These are phyloP conservation scores for Channa maculata DNA, from an alignment of 2,113 vertebrate genomes.

Conservation along the genomic window DNA sequence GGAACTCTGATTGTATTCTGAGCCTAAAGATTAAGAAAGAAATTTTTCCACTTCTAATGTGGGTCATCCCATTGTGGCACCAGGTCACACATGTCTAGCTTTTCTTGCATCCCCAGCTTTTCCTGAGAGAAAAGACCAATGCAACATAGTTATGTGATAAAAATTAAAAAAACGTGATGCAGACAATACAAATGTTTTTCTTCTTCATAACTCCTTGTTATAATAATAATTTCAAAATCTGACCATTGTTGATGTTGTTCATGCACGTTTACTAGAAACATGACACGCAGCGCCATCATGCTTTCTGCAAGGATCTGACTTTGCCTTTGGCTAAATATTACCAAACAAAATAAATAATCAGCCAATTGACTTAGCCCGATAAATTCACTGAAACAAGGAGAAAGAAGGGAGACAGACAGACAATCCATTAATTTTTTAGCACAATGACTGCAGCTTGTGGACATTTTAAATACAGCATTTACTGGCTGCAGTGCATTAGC, in stretches of 20 bases:
- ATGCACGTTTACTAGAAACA: no score
- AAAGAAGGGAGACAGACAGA: conserved; percentile 24
- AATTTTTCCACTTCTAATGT: not conserved
- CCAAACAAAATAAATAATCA: no score
- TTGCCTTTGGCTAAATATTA: not conserved
- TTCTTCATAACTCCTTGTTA: not conserved
- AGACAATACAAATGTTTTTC: not conserved
- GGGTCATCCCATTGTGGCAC: not conserved
- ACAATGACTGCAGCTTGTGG: conserved; percentile 63
- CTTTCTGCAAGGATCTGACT: conserved; percentile 23
- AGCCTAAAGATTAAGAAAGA: conserved; percentile 7
- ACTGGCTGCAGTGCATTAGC: conserved; percentile 75
- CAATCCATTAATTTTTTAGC: conserved; percentile 58
- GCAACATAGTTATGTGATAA: not conserved
- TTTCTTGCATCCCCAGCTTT: no score
- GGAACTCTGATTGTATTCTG: conserved; percentile 6
- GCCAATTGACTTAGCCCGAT: conserved; percentile 36
- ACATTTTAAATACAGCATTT: conserved; percentile 75
- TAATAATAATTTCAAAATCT: not conserved
- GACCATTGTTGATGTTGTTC: no score
- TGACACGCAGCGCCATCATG: not conserved
- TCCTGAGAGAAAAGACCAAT: not conserved
- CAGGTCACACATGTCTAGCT: not conserved
- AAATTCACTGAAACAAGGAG: not conserved
- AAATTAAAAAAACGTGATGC: not conserved